These are phyloP conservation scores for Conus betulinus DNA, from an alignment of 1,140 invertebrate species.

Conservation along the genomic window DNA sequence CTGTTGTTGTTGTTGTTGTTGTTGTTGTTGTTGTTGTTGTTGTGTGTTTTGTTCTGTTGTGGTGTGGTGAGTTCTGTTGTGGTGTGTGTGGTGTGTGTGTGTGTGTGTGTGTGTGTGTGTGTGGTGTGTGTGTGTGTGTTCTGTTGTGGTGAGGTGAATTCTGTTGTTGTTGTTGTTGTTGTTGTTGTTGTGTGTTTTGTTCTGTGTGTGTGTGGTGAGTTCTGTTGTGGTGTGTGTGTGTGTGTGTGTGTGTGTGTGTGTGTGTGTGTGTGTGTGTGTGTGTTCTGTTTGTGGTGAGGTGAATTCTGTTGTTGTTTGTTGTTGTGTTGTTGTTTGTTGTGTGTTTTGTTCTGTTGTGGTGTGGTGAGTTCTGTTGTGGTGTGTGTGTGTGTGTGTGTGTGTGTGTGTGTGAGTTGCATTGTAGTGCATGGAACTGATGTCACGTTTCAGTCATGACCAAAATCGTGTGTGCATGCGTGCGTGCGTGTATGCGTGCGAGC, in stretches of 20 bases:
- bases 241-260: constrained; percentile 4
- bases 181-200: too few species aligned
- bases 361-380: neutral
- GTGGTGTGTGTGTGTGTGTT: neutral
- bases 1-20: too few species aligned
- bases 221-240: neutral
- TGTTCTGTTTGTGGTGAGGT: neutral
- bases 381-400: neutral
- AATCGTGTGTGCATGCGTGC: neutral
- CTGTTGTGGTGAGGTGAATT: too few species aligned
- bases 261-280: neutral
- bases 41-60: neutral
- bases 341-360: neutral
- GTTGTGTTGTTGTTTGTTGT: neutral
- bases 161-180: too few species aligned
- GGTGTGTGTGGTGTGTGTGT: neutral
- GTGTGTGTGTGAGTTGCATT: neutral
- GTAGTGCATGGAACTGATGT: neutral
- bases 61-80: neutral
- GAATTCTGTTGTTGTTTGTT: neutral
- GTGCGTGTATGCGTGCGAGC: neutral
- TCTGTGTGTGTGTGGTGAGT: neutral
- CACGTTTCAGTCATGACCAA: neutral
- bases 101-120: too few species aligned
- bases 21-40: too few species aligned